Evolutionary conservation across 2,797 vertebrate genomes (phyloP).

Genomic region (Anguilla pacifica): DNA sequence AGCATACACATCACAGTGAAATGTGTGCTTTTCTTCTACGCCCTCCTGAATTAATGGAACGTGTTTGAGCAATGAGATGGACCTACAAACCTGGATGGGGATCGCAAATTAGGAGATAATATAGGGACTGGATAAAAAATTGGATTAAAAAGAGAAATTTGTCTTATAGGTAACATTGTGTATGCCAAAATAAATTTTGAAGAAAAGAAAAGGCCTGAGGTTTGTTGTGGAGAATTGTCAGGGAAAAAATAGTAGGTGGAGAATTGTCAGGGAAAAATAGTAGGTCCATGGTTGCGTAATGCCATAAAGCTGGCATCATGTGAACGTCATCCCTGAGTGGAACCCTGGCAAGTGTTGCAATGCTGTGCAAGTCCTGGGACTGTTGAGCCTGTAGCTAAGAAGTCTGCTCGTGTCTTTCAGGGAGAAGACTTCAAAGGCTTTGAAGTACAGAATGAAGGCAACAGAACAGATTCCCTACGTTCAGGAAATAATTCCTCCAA

Average conservation of each 20-base stretch:
- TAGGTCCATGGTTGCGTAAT: neutral
- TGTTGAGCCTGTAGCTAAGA: neutral
- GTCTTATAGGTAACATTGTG: neutral
- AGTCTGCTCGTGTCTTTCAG: constrained; percentile 55
- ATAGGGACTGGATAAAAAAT: neutral
- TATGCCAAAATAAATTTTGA: neutral
- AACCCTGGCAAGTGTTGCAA: neutral
- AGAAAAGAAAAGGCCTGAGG: neutral
- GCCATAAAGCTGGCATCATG: neutral
- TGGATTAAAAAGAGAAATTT: neutral
- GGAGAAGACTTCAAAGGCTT: constrained; percentile 84
- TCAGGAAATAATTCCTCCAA: constrained; percentile 61
- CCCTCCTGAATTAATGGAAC: neutral
- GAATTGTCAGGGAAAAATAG: neutral
- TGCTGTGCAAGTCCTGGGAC: constrained; percentile 2
- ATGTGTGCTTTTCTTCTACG: neutral
- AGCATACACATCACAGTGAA: neutral
- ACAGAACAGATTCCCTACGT: constrained; percentile 60
- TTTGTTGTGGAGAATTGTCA: neutral
- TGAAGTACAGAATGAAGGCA: constrained; percentile 65
- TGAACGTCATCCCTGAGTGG: neutral
- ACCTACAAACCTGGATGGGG: neutral
- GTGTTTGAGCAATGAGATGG: neutral
- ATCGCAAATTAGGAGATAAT: neutral
- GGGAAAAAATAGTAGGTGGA: neutral